A percentile compares a stretch with the other conserved stretches of the same genome.
Conservation (phyloP, 1,140 invertebrate species). For the Apis florea region DNA sequence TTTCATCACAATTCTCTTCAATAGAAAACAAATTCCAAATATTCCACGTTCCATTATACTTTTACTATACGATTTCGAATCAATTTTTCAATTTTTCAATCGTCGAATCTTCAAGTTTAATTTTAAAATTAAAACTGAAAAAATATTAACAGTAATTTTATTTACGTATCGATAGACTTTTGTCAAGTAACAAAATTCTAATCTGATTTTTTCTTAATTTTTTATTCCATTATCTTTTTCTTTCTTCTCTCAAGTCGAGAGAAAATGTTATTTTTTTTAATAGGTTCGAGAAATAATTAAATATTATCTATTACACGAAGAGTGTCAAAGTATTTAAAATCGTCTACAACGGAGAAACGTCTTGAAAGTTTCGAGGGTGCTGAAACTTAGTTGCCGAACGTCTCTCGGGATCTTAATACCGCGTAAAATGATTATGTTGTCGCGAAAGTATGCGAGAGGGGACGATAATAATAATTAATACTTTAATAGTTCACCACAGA, state of each 20-base stretch:
- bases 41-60: neutral
- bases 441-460: constrained; percentile 11
- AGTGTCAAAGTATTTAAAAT: neutral
- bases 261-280: neutral
- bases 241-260: no score
- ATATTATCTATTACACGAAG: neutral
- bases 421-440: constrained; percentile 30
- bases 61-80: neutral
- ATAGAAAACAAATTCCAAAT: neutral
- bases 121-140: no score
- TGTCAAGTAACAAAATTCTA: no score
- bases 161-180: no score
- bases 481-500: neutral
- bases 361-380: neutral
- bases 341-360: neutral
- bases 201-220: no score
- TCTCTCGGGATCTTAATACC: constrained; percentile 19
- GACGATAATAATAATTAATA: constrained; percentile 34
- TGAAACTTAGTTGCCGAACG: neutral
- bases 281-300: neutral
- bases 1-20: no score
- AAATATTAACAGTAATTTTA: no score
- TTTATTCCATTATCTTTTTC: no score
- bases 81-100: neutral
- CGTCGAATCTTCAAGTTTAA: no score